These are phyloP conservation scores for Bombus picipes DNA, from an alignment of 1,140 invertebrate genomes.

Conservation along the genomic window DNA sequence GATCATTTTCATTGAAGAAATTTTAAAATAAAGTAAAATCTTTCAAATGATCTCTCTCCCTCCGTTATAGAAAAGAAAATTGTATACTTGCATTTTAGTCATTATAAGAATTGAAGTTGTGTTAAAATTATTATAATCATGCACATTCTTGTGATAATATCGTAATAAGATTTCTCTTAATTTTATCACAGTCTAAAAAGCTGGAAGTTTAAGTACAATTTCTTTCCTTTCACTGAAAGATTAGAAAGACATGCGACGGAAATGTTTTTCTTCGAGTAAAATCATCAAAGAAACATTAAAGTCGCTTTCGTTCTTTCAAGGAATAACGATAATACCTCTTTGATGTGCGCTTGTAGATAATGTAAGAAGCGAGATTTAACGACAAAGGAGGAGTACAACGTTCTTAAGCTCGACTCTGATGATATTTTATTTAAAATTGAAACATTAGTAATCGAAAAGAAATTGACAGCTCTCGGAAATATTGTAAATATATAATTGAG, in stretches of 20 bases:
- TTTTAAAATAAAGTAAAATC: neutral
- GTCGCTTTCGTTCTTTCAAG: neutral
- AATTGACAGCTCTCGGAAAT: too few species aligned
- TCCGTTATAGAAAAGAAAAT: neutral
- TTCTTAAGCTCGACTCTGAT: neutral
- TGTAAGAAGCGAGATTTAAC: neutral
- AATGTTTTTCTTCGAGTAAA: neutral
- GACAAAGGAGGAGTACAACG: neutral
- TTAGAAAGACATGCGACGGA: neutral
- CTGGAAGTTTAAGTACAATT: neutral
- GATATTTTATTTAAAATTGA: neutral
- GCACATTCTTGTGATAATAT: too few species aligned
- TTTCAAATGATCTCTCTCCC: neutral
- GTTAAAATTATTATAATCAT: too few species aligned
- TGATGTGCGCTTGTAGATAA: neutral
- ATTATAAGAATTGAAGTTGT: neutral
- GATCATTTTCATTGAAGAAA: neutral
- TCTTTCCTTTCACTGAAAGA: neutral
- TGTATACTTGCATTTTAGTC: neutral
- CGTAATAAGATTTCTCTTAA: neutral
- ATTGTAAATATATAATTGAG: neutral
- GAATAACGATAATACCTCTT: conserved; percentile 12
- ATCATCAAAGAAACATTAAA: conserved; percentile 14
- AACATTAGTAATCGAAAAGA: neutral
- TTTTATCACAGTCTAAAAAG: neutral